A percentile compares a stretch with the other conserved stretches of the same genome.
Evolutionary conservation across 53 echinoderm and acorn worm species (phyloP).

Genomic region (Pentamera pediparva): DNA sequence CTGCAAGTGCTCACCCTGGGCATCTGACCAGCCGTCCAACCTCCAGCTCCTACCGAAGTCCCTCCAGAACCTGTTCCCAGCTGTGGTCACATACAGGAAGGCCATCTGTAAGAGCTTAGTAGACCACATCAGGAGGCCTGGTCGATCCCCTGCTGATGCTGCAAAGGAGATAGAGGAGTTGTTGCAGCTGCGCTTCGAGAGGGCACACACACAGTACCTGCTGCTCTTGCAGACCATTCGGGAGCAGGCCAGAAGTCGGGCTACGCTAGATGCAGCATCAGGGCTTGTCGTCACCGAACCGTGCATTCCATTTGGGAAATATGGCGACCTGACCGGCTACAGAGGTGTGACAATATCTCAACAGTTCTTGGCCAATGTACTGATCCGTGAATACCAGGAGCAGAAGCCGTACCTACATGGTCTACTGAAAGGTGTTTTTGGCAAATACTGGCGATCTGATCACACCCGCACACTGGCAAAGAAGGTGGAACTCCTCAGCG

Average conservation of each 20-base stretch:
- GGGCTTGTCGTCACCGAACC: neutral
- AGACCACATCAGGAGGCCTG: neutral
- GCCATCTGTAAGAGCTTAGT: conserved; percentile 15
- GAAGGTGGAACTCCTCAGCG: conserved; percentile 32
- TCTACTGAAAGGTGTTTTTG: conserved; percentile 27
- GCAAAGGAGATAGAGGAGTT: neutral
- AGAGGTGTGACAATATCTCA: neutral
- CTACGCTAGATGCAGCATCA: neutral
- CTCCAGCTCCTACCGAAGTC: neutral
- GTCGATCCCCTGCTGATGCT: neutral
- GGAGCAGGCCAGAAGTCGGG: neutral
- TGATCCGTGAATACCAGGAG: conserved; percentile 10
- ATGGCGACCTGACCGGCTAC: neutral
- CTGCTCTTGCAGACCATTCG: neutral
- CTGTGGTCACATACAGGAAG: conserved; percentile 12
- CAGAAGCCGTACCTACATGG: conserved; percentile 22
- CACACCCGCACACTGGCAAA: conserved; percentile 32
- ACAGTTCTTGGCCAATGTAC: neutral
- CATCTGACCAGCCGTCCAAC: neutral
- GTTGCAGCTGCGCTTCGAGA: neutral
- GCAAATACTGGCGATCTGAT: conserved; percentile 33
- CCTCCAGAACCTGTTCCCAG: conserved; percentile 4
- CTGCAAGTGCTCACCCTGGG: conserved; percentile 3
- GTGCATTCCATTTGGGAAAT: neutral
- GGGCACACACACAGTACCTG: conserved; percentile 2